phyloP scores from a whole-genome alignment of 2,888 invertebrate genomes.

The Plutella xylostella region DNA sequence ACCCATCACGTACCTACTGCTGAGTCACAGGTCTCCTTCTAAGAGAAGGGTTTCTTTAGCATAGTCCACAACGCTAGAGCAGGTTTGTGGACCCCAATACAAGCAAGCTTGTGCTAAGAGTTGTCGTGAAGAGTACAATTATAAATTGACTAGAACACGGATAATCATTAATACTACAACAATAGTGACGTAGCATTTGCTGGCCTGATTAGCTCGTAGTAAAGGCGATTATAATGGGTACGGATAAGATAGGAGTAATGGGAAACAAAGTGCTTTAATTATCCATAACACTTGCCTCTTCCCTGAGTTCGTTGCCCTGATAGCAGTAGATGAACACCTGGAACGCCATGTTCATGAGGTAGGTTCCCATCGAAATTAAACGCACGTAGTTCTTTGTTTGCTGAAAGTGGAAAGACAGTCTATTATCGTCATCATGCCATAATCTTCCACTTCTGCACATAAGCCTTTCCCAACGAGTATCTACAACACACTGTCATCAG shows the following conservation, averaged over 20 bases:
- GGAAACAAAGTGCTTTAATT: not conserved
- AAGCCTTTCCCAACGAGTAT: no score
- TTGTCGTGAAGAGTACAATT: no score
- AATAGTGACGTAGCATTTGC: no score
- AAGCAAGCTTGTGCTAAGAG: not conserved
- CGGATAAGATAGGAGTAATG: not conserved
- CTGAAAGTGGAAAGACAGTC: conserved; percentile 22
- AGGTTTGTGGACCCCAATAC: not conserved
- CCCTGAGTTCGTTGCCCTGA: conserved; percentile 52
- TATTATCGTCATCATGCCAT: no score
- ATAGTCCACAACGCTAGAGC: not conserved
- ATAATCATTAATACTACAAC: no score
- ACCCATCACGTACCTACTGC: no score
- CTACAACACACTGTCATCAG: no score
- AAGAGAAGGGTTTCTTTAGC: not conserved
- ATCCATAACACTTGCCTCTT: conserved; percentile 37
- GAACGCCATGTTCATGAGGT: conserved; percentile 38
- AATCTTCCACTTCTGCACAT: not conserved
- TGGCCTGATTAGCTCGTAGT: no score
- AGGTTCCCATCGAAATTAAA: conserved; percentile 41
- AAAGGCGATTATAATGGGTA: not conserved
- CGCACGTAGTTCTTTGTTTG: conserved; percentile 41
- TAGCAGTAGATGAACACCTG: conserved; percentile 60
- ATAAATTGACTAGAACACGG: no score
- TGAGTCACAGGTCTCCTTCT: no score